phyloP scores from a whole-genome alignment of 2,113 vertebrate species.

The Tachysurus vachellii region DNA sequence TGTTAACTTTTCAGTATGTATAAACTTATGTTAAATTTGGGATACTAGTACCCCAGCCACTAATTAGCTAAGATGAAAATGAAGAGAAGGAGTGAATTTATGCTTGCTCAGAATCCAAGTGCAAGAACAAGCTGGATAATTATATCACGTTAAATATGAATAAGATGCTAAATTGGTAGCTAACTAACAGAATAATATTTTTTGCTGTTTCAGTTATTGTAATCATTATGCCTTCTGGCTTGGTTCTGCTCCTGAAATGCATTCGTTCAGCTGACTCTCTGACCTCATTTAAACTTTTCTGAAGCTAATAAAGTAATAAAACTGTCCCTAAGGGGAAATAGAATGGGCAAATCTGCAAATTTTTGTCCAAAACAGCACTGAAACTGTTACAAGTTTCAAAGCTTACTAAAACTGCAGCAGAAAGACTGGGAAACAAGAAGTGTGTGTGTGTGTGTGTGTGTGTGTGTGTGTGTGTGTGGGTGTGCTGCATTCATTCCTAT shows the following conservation, averaged over 20 bases:
- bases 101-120: neutral
- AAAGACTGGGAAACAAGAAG: neutral
- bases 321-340: neutral
- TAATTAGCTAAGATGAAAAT: neutral
- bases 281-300: constrained; percentile 12
- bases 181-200: neutral
- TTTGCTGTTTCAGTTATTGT: neutral
- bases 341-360: neutral
- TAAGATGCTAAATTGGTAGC: neutral
- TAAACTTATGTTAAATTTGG: neutral
- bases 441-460: neutral
- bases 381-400: neutral
- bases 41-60: neutral
- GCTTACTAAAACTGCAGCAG: neutral
- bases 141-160: neutral
- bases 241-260: neutral
- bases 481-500: neutral
- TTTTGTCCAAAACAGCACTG: neutral
- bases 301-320: constrained; percentile 14
- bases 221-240: neutral
- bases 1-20: neutral
- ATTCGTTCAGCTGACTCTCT: neutral
- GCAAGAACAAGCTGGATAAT: neutral
- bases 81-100: neutral
- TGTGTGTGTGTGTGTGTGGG: neutral